Evolutionary conservation across 64 coral and sea anemone genomes (phyloP).

Genomic region (Montipora sp.): DNA sequence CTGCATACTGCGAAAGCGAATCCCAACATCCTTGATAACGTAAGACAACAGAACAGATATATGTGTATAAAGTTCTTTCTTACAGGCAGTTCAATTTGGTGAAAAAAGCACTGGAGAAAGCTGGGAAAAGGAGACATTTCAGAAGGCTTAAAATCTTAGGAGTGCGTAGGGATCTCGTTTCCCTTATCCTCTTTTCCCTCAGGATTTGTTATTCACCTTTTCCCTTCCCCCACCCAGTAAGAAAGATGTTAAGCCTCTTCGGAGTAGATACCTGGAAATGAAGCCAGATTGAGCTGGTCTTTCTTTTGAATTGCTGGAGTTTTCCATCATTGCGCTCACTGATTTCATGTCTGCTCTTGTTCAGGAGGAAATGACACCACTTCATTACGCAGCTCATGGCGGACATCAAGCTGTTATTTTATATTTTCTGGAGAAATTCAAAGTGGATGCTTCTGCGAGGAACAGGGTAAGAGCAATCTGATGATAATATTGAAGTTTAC

Average conservation of each 20-base stretch:
- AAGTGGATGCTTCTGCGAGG: slow-evolving; percentile 75
- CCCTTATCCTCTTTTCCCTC: no score
- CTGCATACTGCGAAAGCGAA: slow-evolving; percentile 74
- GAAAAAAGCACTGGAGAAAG: no score
- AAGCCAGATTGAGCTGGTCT: no score
- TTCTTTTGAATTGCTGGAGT: not conserved
- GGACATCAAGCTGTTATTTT: slow-evolving; percentile 75
- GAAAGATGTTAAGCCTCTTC: no score
- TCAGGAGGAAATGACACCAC: slow-evolving; percentile 82
- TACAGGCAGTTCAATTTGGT: not conserved
- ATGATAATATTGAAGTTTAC: not conserved
- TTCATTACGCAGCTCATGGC: slow-evolving; percentile 73
- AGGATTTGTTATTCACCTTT: no score
- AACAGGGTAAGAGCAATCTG: slow-evolving; percentile 67
- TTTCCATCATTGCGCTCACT: not conserved
- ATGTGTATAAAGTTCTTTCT: not conserved
- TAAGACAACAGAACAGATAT: slow-evolving; percentile 15
- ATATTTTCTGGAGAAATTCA: slow-evolving; percentile 92
- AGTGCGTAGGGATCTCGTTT: no score
- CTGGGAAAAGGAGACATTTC: no score
- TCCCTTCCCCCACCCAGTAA: no score
- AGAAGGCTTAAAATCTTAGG: no score
- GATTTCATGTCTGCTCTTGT: not conserved
- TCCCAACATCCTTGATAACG: slow-evolving; percentile 77
- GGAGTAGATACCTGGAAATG: no score